phyloP scores from a whole-genome alignment of 1,140 invertebrate genomes.

The Drosophila leontia region DNA sequence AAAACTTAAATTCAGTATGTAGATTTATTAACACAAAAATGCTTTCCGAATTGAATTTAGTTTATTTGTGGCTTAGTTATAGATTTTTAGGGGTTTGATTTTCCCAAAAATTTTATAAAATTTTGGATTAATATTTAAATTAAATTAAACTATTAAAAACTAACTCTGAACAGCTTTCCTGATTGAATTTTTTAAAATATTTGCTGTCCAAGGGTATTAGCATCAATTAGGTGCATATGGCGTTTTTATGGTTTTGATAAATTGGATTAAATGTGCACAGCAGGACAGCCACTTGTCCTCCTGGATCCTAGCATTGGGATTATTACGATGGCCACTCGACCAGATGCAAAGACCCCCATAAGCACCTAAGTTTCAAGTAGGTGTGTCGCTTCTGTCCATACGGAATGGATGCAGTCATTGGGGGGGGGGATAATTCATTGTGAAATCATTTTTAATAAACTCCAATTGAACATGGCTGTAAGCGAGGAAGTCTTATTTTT shows the following conservation, averaged over 20 bases:
- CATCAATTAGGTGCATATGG: slow-evolving; percentile 6
- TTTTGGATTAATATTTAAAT: too few species aligned
- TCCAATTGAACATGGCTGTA: background rate
- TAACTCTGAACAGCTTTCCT: too few species aligned
- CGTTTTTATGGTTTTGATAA: slow-evolving; percentile 5
- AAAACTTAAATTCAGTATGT: too few species aligned
- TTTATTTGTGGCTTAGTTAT: too few species aligned
- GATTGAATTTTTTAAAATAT: background rate
- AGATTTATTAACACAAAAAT: too few species aligned
- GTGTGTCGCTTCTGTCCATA: background rate
- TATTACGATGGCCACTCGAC: slow-evolving; percentile 6
- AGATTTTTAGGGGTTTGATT: too few species aligned
- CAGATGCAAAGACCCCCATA: background rate
- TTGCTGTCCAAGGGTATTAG: slow-evolving; percentile 15
- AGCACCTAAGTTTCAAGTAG: slow-evolving; percentile 2
- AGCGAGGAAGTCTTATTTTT: background rate
- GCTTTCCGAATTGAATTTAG: too few species aligned
- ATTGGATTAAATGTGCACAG: slow-evolving; percentile 11
- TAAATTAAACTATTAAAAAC: too few species aligned
- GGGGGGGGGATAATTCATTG: slow-evolving; percentile 9
- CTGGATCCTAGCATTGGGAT: background rate
- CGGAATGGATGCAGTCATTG: slow-evolving; percentile 7
- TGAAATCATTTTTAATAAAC: slow-evolving; percentile 16
- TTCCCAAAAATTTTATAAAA: too few species aligned
- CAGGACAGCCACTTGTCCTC: background rate